Percentiles rank a stretch among this genome's conserved stretches.
Evolutionary conservation across 2,113 vertebrate genomes (phyloP).

Genomic region (Hypomesus transpacificus): DNA sequence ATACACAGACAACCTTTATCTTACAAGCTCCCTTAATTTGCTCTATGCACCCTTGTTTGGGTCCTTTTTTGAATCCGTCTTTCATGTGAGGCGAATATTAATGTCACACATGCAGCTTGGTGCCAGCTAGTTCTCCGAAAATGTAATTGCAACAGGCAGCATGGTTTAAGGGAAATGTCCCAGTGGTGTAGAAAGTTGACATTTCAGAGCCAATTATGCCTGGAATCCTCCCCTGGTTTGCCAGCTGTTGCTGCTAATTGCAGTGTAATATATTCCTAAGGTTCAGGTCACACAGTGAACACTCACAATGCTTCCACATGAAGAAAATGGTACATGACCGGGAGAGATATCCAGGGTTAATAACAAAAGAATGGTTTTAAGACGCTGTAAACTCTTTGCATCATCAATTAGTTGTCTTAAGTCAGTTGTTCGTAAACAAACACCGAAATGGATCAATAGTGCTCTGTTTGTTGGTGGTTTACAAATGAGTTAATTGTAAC

Average conservation of each 20-base stretch:
- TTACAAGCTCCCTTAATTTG: background rate
- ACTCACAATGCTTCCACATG: background rate
- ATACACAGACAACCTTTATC: conserved; percentile 1
- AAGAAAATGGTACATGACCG: background rate
- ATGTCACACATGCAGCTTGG: conserved; percentile 7
- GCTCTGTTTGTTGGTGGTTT: too few species aligned
- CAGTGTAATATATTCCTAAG: conserved; percentile 38
- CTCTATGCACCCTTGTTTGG: conserved; percentile 5
- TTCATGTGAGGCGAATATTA: conserved; percentile 14
- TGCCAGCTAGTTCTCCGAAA: background rate
- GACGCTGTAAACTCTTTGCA: background rate
- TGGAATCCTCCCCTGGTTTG: conserved; percentile 11
- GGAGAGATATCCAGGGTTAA: too few species aligned
- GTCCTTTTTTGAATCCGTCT: background rate
- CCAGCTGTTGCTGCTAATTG: conserved; percentile 33
- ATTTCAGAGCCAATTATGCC: conserved; percentile 42
- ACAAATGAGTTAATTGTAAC: too few species aligned
- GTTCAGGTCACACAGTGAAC: conserved; percentile 24
- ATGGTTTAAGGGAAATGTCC: conserved; percentile 19
- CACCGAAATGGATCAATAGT: too few species aligned
- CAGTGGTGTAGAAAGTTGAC: conserved; percentile 34
- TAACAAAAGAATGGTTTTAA: background rate
- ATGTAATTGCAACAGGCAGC: conserved; percentile 1
- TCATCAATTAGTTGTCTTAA: too few species aligned
- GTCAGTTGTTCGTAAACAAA: too few species aligned